These are phyloP conservation scores for Vireo altiloquus DNA, from an alignment of 2,113 vertebrate genomes.

Conservation along the genomic window DNA sequence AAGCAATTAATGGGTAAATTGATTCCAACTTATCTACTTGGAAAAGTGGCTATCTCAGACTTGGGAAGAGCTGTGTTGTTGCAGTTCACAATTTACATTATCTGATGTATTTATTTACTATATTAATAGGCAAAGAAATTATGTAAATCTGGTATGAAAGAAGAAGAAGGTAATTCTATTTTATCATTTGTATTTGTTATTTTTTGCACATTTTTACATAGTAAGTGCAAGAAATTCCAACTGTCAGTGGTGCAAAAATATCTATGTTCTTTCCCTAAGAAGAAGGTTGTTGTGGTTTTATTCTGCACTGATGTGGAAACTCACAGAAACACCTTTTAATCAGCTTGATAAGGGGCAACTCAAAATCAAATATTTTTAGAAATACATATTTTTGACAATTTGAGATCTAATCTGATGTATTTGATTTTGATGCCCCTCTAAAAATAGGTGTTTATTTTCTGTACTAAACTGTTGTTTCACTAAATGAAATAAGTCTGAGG, in stretches of 20 bases:
- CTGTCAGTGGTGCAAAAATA: not conserved
- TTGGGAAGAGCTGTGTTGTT: not conserved
- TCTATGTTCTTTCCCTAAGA: not conserved
- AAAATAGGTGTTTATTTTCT: not conserved
- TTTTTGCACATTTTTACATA: not conserved
- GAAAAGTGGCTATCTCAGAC: not conserved
- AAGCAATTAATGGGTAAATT: slow-evolving; percentile 38
- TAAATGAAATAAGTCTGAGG: not conserved
- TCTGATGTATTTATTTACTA: not conserved
- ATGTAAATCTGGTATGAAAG: not conserved
- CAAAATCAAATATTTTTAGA: not conserved
- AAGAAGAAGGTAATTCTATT: not conserved
- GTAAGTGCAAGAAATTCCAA: not conserved
- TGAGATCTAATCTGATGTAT: not conserved
- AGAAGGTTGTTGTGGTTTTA: not conserved
- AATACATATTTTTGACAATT: not conserved
- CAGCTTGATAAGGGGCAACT: not conserved
- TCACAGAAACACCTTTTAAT: not conserved
- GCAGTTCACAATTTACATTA: not conserved
- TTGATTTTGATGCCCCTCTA: not conserved
- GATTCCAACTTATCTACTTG: slow-evolving; percentile 24
- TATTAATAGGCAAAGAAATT: not conserved
- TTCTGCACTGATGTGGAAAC: not conserved
- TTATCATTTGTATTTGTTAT: not conserved
- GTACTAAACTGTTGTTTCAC: not conserved